Evolutionary conservation across 2,797 vertebrate species (phyloP), one percentile per base, ranked within the genome.

Genomic region (Odontamblyopus rebecca): DNA sequence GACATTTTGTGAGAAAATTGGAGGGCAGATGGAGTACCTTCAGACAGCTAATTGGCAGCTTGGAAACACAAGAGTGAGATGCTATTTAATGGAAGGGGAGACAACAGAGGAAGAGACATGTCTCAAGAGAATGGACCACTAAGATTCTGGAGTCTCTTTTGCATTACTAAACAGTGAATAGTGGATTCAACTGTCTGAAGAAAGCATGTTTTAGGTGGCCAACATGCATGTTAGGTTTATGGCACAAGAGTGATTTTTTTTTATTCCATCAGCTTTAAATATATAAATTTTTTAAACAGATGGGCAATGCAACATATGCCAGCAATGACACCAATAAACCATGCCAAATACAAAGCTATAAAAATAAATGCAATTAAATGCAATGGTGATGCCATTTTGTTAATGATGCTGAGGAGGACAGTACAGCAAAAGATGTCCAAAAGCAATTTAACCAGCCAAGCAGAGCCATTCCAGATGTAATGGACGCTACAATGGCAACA

Each of bases 1-100:
- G 51, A 69, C 70, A 71, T 61, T 26, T 75, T 61, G 62, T 76
- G 69, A 82, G 87, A 78, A 80, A 75, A 84, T 81, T 81, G 78
- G 78, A 67, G 84, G 59, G 75, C 76, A 73, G 79, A 82, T 75
- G 75, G 84, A 94, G 89, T 99, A 98, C 98, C 98, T 98, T 98
- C 94, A 97, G 95, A 98, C 95, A 98, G 96, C 96, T 98, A 97
- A 96, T 93, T 96, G 96, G 97, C 97, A 98, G 98, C 98, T 98
- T 98, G 97, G 94, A 99, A 98, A 97, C 96, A 99, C 96, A 99
- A 97, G 95, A 98, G 96, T 96, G 96, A 98, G 96, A 98, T 97
- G 96, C 95, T 95, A 86, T 95, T 98, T 96, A 95, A 96, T 92
- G 95, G 79, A 64, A 80, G 72, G 81, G 76, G 74, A 82, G 78